Evolutionary conservation across 2,797 vertebrate genomes (phyloP).

Genomic region (Silurus lanzhouensis): DNA sequence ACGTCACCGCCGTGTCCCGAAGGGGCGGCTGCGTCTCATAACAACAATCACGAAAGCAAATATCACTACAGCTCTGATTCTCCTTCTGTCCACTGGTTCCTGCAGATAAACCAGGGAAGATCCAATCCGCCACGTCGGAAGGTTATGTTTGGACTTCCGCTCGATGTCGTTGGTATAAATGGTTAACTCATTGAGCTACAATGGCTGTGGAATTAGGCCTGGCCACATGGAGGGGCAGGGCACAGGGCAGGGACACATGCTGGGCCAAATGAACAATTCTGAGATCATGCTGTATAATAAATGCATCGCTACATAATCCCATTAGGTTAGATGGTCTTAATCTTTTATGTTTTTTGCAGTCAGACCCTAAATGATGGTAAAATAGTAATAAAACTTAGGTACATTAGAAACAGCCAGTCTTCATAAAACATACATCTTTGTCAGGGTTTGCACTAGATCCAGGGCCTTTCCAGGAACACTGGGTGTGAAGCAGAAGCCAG

Average conservation of each 20-base stretch:
- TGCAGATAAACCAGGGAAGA: not conserved
- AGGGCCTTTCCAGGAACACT: not conserved
- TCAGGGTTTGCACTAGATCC: not conserved
- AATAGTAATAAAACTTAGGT: too few species aligned
- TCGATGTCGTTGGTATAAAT: not conserved
- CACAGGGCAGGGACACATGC: not conserved
- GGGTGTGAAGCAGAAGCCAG: not conserved
- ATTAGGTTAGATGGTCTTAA: not conserved
- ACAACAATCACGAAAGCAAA: slow-evolving; percentile 29
- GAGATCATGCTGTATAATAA: not conserved
- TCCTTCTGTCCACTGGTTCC: not conserved
- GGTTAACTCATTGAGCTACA: slow-evolving; percentile 6
- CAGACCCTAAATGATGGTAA: not conserved
- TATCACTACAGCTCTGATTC: not conserved
- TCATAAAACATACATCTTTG: not conserved
- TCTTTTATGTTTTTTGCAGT: not conserved
- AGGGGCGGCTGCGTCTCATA: slow-evolving; percentile 25
- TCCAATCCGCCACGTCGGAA: slow-evolving; percentile 4
- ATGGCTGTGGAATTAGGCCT: slow-evolving; percentile 3
- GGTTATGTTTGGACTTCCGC: not conserved
- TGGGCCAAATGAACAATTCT: not conserved
- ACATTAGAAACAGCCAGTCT: not conserved
- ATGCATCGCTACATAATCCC: not conserved
- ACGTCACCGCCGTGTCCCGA: slow-evolving; percentile 42
- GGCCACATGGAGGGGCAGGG: not conserved